Conservation (phyloP, 2,888 invertebrate genomes). For the Junonia oenone region DNA sequence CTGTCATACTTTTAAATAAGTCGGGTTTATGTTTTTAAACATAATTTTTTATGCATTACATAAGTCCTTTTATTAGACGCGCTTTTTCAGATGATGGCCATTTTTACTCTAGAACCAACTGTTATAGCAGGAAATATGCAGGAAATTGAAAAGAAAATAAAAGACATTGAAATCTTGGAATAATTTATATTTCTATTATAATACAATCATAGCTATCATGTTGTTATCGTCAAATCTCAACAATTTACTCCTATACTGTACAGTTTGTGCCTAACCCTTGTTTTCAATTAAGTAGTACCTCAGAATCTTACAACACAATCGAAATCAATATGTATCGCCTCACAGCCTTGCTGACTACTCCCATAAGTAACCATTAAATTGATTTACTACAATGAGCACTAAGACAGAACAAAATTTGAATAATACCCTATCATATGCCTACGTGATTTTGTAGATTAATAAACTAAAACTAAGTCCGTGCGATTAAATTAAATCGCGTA, state of each 20-base stretch:
- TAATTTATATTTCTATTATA: conserved; percentile 75
- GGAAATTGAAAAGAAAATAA: conserved; percentile 16
- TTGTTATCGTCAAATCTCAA: conserved; percentile 71
- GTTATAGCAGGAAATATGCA: not conserved
- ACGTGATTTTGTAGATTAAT: conserved; percentile 13
- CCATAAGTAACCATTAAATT: conserved; percentile 32
- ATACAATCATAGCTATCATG: conserved; percentile 59
- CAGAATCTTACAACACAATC: conserved; percentile 38
- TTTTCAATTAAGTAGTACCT: conserved; percentile 31
- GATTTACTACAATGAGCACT: conserved; percentile 28
- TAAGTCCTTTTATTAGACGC: no score
- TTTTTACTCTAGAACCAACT: no score
- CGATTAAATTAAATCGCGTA: conserved; percentile 27
- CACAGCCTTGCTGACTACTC: conserved; percentile 40
- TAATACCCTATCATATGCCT: conserved; percentile 27
- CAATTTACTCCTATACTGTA: conserved; percentile 57
- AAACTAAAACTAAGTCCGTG: conserved; percentile 23
- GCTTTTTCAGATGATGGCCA: no score
- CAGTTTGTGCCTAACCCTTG: conserved; percentile 67
- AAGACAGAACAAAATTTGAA: conserved; percentile 30
- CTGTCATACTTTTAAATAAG: no score
- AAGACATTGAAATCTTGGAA: conserved; percentile 45
- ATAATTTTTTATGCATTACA: no score
- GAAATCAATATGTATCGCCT: conserved; percentile 42
- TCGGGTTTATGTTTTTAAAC: no score